Base-by-base conservation (phyloP, 2,113 vertebrate genomes). In the Cyphomyrus discorhynchus region DNA sequence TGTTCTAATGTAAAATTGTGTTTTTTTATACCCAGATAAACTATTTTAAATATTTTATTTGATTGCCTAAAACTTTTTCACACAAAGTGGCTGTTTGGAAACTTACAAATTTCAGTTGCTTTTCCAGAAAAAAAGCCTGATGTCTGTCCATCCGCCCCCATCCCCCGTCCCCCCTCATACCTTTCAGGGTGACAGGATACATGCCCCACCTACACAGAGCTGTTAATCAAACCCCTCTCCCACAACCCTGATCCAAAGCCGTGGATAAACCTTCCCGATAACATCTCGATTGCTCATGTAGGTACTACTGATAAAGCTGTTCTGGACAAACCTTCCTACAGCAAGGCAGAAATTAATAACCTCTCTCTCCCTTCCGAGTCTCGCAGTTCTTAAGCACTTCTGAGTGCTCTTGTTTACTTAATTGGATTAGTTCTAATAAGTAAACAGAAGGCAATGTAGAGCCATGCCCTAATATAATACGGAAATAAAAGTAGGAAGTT, bases 361-460 rank as follows among this genome's bases (percentile, higher is more conserved):
- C 94, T 93, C 94, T 93, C 94, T 94, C 94, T 94, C 93, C 92
- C 93, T 88, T 95, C 94, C 92, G 93, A 95, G 94, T 95, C 94
- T 92, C 92, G 93, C 93, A 94, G 94, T 95, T 95, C 95, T 95
- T 95, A 95, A 94, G 94, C 94, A 94, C 94, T 95, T 95, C 95
- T 95, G 95, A 96, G 95, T 96, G 94, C 95, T 95, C 95, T 96
- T 96, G 95, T 96, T 96, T 95, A 96, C 95, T 96, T 95, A 96
- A 96, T 96, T 96, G 96, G 96, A 96, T 96, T 96, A 96, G 92
- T 94, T 94, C 94, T 96, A 96, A 96, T 96, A 96, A 95, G 95
- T 96, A 96, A 96, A 96, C 96, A 96, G 95, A 96, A 95, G 94
- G 95, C 95, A 94, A 96, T 95, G 95, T 94, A 94, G 92, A 95